phyloP scores from a whole-genome alignment of 2,113 vertebrate genomes.

The Oplegnathus fasciatus region DNA sequence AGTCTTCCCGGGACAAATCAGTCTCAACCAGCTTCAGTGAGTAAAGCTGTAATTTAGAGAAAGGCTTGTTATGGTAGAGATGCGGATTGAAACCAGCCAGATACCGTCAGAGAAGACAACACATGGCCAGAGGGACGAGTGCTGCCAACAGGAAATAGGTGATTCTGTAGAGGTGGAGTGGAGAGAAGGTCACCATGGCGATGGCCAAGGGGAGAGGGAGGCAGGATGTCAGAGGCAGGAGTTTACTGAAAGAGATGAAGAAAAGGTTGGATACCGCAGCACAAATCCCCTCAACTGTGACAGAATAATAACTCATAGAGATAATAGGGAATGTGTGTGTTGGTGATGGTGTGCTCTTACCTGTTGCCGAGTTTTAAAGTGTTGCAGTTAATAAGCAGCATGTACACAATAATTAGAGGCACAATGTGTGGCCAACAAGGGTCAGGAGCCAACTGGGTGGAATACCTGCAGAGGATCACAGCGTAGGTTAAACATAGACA shows the following conservation, averaged over 20 bases:
- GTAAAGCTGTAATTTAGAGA: conserved; percentile 30
- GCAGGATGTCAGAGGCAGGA: conserved; percentile 85
- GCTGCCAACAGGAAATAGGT: conserved; percentile 87
- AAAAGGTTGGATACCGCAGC: background rate
- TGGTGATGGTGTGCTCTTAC: conserved; percentile 61
- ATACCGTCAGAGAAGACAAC: conserved; percentile 86
- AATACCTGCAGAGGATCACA: conserved; percentile 85
- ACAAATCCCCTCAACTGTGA: too few relatives aligned
- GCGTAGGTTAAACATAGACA: too few relatives aligned
- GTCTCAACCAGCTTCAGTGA: conserved; percentile 24
- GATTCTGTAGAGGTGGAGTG: conserved; percentile 91
- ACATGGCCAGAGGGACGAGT: conserved; percentile 87
- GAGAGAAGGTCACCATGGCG: conserved; percentile 90
- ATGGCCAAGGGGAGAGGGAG: conserved; percentile 89
- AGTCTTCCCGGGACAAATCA: conserved; percentile 1
- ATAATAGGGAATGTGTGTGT: background rate
- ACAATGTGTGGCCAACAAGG: conserved; percentile 90
- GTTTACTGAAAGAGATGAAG: conserved; percentile 85
- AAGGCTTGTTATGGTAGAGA: conserved; percentile 59
- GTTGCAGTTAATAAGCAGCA: conserved; percentile 91
- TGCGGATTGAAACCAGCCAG: conserved; percentile 16
- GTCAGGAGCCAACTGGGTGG: conserved; percentile 90
- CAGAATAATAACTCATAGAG: background rate
- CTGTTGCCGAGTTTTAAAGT: conserved; percentile 87
- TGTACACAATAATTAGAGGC: conserved; percentile 85